Evolutionary conservation across 1,140 invertebrate species (phyloP).

Genomic region (Megalonaias nervosa): DNA sequence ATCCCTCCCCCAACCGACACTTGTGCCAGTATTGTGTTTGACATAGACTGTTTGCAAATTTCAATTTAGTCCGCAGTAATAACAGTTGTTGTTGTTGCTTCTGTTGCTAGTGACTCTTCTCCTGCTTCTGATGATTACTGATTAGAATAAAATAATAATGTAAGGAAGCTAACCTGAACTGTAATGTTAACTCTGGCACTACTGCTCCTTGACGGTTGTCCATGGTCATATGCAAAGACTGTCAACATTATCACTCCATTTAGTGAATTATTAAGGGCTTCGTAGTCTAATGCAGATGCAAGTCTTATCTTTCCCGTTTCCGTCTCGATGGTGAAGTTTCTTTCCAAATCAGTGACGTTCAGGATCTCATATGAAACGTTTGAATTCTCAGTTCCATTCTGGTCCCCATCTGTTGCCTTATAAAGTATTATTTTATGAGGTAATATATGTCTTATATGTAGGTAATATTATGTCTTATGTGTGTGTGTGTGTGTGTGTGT

Average conservation of each 20-base stretch:
- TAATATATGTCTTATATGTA: too few species aligned
- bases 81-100: too few species aligned
- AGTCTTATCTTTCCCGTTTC: neutral
- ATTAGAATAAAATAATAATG: neutral
- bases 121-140: too few species aligned
- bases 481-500: too few species aligned
- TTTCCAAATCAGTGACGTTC: neutral
- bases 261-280: neutral
- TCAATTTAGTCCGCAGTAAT: too few species aligned
- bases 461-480: too few species aligned
- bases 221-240: constrained; percentile 5
- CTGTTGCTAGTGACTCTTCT: too few species aligned
- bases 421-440: neutral
- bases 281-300: constrained; percentile 7
- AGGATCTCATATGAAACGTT: neutral
- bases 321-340: neutral
- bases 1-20: too few species aligned
- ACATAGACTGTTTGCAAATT: too few species aligned
- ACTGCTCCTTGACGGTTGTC: neutral
- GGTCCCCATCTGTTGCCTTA: constrained; percentile 14
- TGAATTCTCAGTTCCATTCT: neutral
- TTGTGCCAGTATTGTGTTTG: too few species aligned
- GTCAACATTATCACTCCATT: constrained; percentile 6
- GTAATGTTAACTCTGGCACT: neutral
- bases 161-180: constrained; percentile 9